Percentiles rank a stretch among this genome's conserved stretches.
These are phyloP conservation scores for Catocala fraxini DNA, from an alignment of 2,888 invertebrate species.

Conservation along the genomic window DNA sequence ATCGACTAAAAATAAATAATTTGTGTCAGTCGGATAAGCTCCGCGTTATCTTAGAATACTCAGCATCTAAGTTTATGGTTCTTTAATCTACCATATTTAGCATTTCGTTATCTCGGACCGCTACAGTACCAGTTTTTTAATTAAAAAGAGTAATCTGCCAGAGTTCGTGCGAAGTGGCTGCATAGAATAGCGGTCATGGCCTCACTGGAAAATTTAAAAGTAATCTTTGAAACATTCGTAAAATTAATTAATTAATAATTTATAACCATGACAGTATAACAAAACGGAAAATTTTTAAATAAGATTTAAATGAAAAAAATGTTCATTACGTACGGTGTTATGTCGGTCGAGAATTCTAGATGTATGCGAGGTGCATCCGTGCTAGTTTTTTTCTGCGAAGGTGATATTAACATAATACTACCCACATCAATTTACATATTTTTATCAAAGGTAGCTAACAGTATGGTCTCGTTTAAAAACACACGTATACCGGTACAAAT, in stretches of 20 bases:
- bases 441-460: slow-evolving; percentile 52
- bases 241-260: slow-evolving; percentile 36
- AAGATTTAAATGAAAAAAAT: slow-evolving; percentile 27
- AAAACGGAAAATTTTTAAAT: slow-evolving; percentile 31
- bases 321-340: slow-evolving; percentile 24
- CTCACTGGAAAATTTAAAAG: slow-evolving; percentile 53
- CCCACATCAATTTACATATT: slow-evolving; percentile 39
- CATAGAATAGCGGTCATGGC: slow-evolving; percentile 58
- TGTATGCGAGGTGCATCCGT: slow-evolving; percentile 35
- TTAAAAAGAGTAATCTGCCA: slow-evolving; percentile 58
- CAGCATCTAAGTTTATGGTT: slow-evolving; percentile 44
- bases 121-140: slow-evolving; percentile 59
- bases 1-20: slow-evolving; percentile 30
- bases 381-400: slow-evolving; percentile 46
- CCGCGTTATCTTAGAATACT: slow-evolving; percentile 18
- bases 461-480: slow-evolving; percentile 42
- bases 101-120: slow-evolving; percentile 46
- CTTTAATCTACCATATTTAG: slow-evolving; percentile 44
- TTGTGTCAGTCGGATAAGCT: slow-evolving; percentile 28
- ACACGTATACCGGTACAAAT: slow-evolving; percentile 8
- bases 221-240: slow-evolving; percentile 43
- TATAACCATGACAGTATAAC: slow-evolving; percentile 43
- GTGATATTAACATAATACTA: slow-evolving; percentile 35
- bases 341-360: slow-evolving; percentile 9
- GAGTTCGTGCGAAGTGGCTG: slow-evolving; percentile 59